Evolutionary conservation across 2,888 invertebrate genomes (phyloP).

Genomic region (Cantharis rustica): DNA sequence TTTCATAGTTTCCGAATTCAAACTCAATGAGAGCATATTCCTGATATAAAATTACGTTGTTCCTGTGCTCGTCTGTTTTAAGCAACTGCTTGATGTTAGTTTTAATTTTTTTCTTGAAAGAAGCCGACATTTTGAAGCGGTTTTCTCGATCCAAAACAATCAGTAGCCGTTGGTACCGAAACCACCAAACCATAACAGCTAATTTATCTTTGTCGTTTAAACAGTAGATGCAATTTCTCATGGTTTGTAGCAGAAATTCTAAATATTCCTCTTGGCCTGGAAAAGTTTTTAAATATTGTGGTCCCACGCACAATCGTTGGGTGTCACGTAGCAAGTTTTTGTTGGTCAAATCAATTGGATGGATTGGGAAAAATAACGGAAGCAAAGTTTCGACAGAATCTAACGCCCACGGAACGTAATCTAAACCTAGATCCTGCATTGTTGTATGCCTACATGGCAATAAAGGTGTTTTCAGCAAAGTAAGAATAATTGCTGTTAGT

Average conservation of each 20-base stretch:
- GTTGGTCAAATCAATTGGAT: constrained; percentile 47
- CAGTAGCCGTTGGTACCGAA: constrained; percentile 64
- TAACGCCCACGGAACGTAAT: constrained; percentile 56
- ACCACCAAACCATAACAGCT: constrained; percentile 66
- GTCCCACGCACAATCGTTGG: constrained; percentile 60
- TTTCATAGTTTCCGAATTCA: constrained; percentile 58
- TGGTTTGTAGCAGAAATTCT: constrained; percentile 59
- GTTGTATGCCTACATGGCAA: constrained; percentile 58
- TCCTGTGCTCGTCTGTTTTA: constrained; percentile 60
- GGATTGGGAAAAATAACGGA: constrained; percentile 50
- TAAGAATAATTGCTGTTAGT: constrained; percentile 64
- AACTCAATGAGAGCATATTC: constrained; percentile 68
- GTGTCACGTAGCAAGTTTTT: constrained; percentile 54
- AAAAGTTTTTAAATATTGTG: constrained; percentile 63
- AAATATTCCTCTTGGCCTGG: constrained; percentile 67
- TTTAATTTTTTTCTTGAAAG: constrained; percentile 58
- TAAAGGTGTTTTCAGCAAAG: constrained; percentile 64
- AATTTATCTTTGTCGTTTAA: constrained; percentile 58
- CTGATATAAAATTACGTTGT: constrained; percentile 63
- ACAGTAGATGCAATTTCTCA: constrained; percentile 60
- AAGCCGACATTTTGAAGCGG: constrained; percentile 52
- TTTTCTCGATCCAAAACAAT: constrained; percentile 57
- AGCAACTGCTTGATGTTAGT: constrained; percentile 61
- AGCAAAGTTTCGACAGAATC: constrained; percentile 61
- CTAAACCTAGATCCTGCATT: constrained; percentile 54